Conservation (phyloP, 2,888 invertebrate genomes). For the Tenthredo scrophulariae region DNA sequence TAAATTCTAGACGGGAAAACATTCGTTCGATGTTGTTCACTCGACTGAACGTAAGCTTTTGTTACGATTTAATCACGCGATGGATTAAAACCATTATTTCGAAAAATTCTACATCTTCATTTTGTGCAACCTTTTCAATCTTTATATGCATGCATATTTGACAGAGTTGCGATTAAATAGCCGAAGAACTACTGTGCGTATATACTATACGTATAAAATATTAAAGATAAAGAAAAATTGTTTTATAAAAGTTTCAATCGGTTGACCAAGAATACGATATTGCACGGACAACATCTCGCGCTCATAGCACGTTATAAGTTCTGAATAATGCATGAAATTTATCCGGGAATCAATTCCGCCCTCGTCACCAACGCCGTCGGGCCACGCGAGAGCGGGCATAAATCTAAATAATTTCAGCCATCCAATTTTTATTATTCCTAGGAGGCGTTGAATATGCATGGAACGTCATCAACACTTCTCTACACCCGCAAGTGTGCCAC, state of each 20-base stretch:
- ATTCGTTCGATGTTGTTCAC: conserved; percentile 25
- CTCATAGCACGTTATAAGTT: conserved; percentile 57
- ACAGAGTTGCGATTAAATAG: not conserved
- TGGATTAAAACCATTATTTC: not conserved
- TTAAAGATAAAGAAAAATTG: not conserved
- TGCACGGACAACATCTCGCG: conserved; percentile 39
- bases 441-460: conserved; percentile 71
- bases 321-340: conserved; percentile 77
- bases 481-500: conserved; percentile 34
- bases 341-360: conserved; percentile 73
- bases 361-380: conserved; percentile 71
- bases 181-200: not conserved
- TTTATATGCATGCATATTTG: not conserved
- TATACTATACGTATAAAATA: not conserved
- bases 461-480: conserved; percentile 56
- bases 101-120: not conserved
- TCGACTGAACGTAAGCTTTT: conserved; percentile 16
- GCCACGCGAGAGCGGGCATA: conserved; percentile 75
- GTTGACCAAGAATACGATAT: conserved; percentile 37
- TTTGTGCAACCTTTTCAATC: not conserved
- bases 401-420: conserved; percentile 76
- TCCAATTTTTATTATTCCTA: conserved; percentile 73
- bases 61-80: not conserved
- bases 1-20: conserved; percentile 27
- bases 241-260: conserved; percentile 17